Evolutionary conservation across 2,888 invertebrate genomes (phyloP), one percentile per base, ranked within the genome.

Genomic region (Pammene fasciana): DNA sequence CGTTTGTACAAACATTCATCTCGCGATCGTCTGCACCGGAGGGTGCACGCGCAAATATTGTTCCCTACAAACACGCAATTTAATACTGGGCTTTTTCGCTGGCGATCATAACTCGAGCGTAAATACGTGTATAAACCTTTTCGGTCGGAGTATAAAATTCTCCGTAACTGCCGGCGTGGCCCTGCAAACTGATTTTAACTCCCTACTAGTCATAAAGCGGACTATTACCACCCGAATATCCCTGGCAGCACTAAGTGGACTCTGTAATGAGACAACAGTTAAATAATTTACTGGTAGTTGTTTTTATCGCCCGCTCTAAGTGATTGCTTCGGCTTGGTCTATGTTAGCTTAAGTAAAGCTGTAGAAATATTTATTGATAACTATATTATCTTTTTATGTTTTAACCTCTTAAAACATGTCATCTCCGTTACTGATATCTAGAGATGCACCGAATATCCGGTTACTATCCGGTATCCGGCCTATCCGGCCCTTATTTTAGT

Each of bases 281-380:
- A 78, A 82, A 82, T 83, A 81, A 83, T 81, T 81, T 77, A 79
- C 78, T 76, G 75, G 76, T 64, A 65, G 78, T 79, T 77, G 76
- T 77, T 75, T 81, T 76, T 78, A 79, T 75, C 76, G 73, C 77
- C 74, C 75, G 72, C 74, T 68, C 75, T 79, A 80, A 82, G 82
- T 80, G 81, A 83, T 85, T 81, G 80, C 78, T 74, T 74, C 75
- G 70, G 75, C 76, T 73, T 75, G 73, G 74, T 78, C 8, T 59
- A 2, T 57, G 13, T 57, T 26, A 79, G 54, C 34, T 55, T 57
- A 26, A 50, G 52, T 8, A 43, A 54, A 50, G 36, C 56, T 7
- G n/a, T 62, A 11, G 54, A 50, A 14, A 50, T 64, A n/a, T 60
- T 48, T 67, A 38, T 38, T 65, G 59, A 59, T 13, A 54, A 38